phyloP scores from a whole-genome alignment of 64 coral and sea anemone genomes.

The Anthopleura sola region DNA sequence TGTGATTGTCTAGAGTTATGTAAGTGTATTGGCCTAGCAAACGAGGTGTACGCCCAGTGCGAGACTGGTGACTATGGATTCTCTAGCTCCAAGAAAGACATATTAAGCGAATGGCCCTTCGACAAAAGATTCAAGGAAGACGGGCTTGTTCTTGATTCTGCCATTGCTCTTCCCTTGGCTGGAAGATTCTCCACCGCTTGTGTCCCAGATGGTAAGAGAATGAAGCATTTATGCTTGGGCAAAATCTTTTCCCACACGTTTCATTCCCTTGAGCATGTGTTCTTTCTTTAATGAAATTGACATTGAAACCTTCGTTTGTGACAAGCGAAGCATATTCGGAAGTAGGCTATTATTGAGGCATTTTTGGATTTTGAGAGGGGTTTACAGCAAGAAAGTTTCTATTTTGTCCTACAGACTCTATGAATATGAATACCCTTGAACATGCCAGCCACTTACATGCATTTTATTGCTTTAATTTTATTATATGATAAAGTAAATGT shows the following conservation, averaged over 20 bases:
- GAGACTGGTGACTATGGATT: slow-evolving; percentile 92
- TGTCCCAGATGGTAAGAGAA: background rate
- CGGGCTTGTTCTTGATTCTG: slow-evolving; percentile 75
- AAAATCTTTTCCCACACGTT: background rate
- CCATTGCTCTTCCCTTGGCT: slow-evolving; percentile 65
- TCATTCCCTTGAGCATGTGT: background rate
- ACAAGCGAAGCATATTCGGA: no score
- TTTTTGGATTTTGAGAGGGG: no score
- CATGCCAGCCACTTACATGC: no score
- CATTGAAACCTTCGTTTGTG: no score
- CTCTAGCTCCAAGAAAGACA: slow-evolving; percentile 71
- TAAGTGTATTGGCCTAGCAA: slow-evolving; percentile 68
- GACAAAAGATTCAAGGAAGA: slow-evolving; percentile 80
- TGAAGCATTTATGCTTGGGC: background rate
- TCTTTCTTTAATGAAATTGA: no score
- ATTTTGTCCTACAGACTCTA: no score
- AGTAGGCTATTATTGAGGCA: no score
- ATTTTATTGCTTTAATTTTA: no score
- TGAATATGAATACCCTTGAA: no score
- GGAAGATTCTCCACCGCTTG: slow-evolving; percentile 47
- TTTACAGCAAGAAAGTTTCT: no score
- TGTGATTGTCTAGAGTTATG: slow-evolving; percentile 78
- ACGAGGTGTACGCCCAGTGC: slow-evolving; percentile 76
- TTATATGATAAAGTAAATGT: no score
- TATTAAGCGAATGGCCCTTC: slow-evolving; percentile 75